Base-by-base conservation (phyloP, 2,888 invertebrate species). In the Monochamus alternatus region DNA sequence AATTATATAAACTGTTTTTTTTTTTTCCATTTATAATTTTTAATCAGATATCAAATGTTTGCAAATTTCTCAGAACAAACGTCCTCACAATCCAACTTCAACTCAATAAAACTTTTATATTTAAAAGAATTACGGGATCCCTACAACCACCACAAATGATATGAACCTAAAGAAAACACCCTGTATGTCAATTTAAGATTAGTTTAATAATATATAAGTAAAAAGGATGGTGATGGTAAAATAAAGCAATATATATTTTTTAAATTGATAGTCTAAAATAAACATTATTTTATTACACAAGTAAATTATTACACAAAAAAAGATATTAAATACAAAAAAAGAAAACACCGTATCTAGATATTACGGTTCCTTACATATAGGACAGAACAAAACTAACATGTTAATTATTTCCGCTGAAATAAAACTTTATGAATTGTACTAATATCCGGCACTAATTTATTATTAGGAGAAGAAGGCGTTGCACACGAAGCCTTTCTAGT, bases 401-500 rank as follows among this genome's bases (percentile, higher is more conserved):
- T 12, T 1, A 51, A 74, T 81, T 83, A 87, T 75, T 88, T 87
- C 76, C 88, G 86, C 77, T 89, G 88, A 81, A 94, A 94, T 72
- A 94, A 87, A 71, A 93, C 93, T 89, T 94, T 93, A 86, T 94
- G 93, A 83, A 94, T 93, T 76, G 94, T 93, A 67, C 91, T 91
- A 79, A 94, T 89, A 87, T 94, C 94, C 44, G 94, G 94, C 79
- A 93, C 91, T 74, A 94, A 82, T 78, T 88, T 89, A 76, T 86
- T 86, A 14, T 80, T 81, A 64, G 81, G 75, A n/a, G 75, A 78
- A 70, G 79, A 78, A 67, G 80, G 82, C 31, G 75, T 75, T 72
- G 73, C 80, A 43, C 80, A 76, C 66, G 78, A 55, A 14, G 73
- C 73, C 72, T 74, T 79, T 65, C 80, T 79, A 73, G 76, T 67